Percentiles rank a stretch among this genome's conserved stretches.
phyloP scores from a whole-genome alignment of 2,113 vertebrate genomes.

The Lonchura striata region DNA sequence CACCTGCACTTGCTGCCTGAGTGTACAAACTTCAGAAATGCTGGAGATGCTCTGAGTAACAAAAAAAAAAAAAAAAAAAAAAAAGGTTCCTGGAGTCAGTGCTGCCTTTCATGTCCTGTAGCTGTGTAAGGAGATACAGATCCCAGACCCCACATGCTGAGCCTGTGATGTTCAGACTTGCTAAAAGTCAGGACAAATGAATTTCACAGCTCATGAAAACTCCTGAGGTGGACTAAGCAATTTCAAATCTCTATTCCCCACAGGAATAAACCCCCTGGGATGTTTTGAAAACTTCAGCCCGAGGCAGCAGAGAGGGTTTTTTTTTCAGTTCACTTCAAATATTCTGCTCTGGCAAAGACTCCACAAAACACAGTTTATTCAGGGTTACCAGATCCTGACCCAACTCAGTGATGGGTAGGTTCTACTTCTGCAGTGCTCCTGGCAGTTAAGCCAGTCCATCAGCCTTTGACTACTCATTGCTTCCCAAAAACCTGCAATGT shows the following conservation, averaged over 20 bases:
- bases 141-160: neutral
- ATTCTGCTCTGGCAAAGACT: neutral
- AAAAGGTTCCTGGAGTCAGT: neutral
- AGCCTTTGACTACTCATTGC: neutral
- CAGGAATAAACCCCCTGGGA: neutral
- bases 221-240: neutral
- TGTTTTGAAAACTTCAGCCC: neutral
- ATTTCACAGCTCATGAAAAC: neutral
- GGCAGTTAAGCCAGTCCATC: neutral
- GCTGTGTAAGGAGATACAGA: neutral
- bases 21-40: neutral
- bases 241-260: neutral
- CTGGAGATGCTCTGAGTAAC: neutral
- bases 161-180: neutral
- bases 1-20: neutral
- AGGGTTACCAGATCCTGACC: neutral
- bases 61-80: neutral
- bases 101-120: neutral
- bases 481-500: neutral
- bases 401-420: neutral
- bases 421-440: neutral
- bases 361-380: neutral
- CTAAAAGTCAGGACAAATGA: neutral
- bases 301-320: neutral
- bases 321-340: neutral